Base-by-base conservation (phyloP, 2,888 invertebrate species). In the Aleiodes leptofemur region DNA sequence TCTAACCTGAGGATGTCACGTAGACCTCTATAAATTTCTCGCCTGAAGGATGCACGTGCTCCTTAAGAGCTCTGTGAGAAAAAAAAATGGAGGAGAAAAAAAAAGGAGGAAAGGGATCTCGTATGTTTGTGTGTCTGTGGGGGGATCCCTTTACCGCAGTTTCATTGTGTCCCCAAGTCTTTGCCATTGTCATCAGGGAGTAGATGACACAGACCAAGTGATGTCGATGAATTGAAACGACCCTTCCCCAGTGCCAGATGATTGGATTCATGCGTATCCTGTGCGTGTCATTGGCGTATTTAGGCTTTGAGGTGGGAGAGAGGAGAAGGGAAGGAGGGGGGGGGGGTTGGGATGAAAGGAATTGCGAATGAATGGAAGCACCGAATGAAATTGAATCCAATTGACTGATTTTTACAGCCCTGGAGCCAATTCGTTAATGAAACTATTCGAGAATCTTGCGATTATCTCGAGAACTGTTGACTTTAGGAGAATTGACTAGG, bases 11-110 rank as follows among this genome's bases (percentile, higher is more conserved):
- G n/a, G 81, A 79, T 81, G 80, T 83, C 86, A 86, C 87, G 85
- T 85, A 87, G 86, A 85, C 86, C 84, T 87, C 86, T 87, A 87
- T 87, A 87, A 87, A 87, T 87, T 87, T 87, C 82, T 68, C 68
- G 31, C 57, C 50, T 51, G n/a, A 50, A 77, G 68, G 64, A 72
- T 76, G 59, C 75, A 76, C 73, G 70, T 76, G 73, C 57, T 76
- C 71, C 48, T 64, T 64, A 29, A 64, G 43, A 11, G 43, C 5
- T 7, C 43, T 5, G 43, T 9, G n/a, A n/a, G n/a, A n/a, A 59
- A 59, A 59, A 59, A 34, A n/a, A 13, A 23, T 23, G 23, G 14
- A 38, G 23, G 23, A 64, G 31, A 7, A 50, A 55, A 48, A 11
- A 16, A 6, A 43, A 23, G 23, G 23, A 23, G 50, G 23, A 50